Evolutionary conservation across 2,888 invertebrate species (phyloP).

Genomic region (Ptychoptera contaminata): DNA sequence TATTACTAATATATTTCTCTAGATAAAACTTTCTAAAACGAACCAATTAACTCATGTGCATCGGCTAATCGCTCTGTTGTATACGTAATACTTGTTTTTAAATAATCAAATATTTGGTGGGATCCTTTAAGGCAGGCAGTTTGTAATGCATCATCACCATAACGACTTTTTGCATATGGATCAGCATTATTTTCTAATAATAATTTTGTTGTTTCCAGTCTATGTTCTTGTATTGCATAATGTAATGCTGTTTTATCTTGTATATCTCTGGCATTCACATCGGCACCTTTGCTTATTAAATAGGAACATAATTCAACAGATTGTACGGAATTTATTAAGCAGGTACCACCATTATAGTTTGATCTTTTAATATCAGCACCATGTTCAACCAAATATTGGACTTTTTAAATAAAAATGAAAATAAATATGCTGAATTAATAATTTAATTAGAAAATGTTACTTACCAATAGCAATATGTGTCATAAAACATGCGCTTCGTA

Average conservation of each 20-base stretch:
- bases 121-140: conserved; percentile 73
- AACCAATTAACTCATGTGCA: conserved; percentile 71
- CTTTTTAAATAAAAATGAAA: conserved; percentile 29
- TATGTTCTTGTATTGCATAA: conserved; percentile 79
- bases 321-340: conserved; percentile 86
- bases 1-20: not conserved
- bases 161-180: conserved; percentile 56
- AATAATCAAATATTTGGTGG: conserved; percentile 50
- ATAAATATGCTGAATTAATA: not conserved
- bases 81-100: conserved; percentile 47
- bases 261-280: conserved; percentile 74
- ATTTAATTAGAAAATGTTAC: conserved; percentile 1
- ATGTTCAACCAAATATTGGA: conserved; percentile 55
- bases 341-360: conserved; percentile 85
- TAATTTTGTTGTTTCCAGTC: conserved; percentile 68
- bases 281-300: conserved; percentile 63
- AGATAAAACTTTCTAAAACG: not conserved
- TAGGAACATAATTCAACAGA: conserved; percentile 65
- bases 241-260: conserved; percentile 84
- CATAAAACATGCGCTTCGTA: conserved; percentile 87
- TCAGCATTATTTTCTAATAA: conserved; percentile 67
- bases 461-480: conserved; percentile 56
- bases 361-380: conserved; percentile 72
- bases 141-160: conserved; percentile 78
- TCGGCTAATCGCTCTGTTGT: conserved; percentile 56